Percentiles rank a stretch among this genome's conserved stretches.
phyloP scores from a whole-genome alignment of 2,888 invertebrate genomes.

The Hydroisotoma schaefferi region DNA sequence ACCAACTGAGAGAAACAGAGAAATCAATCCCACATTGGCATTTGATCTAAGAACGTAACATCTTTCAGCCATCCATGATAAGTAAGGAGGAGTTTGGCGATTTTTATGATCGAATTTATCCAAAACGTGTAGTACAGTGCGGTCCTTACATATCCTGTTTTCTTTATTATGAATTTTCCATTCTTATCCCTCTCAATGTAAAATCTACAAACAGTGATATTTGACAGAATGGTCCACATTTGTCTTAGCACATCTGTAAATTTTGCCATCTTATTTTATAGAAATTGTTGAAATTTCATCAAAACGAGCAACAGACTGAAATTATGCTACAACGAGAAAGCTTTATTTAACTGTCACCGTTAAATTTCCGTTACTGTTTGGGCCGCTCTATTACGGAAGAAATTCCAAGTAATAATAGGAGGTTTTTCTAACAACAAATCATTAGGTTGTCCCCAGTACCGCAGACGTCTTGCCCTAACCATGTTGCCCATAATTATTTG shows the following conservation, averaged over 20 bases:
- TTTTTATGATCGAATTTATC: constrained; percentile 20
- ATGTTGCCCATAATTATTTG: no score
- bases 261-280: background rate
- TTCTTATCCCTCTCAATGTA: constrained; percentile 14
- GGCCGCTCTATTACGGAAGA: no score
- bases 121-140: constrained; percentile 26
- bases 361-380: no score
- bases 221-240: constrained; percentile 23
- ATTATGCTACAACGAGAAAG: no score
- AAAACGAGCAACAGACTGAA: no score
- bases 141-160: constrained; percentile 11
- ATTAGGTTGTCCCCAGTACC: no score
- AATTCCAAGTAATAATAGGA: no score
- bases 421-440: no score
- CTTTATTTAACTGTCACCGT: no score
- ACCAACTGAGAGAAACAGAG: constrained; percentile 24
- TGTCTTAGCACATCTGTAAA: background rate
- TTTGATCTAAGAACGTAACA: constrained; percentile 32
- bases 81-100: constrained; percentile 22
- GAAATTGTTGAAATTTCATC: no score
- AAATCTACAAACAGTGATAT: constrained; percentile 21
- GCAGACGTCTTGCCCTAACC: no score
- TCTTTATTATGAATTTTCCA: constrained; percentile 23
- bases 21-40: constrained; percentile 36
- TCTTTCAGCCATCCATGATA: constrained; percentile 18